Base-by-base conservation (phyloP, 2,797 vertebrate species). In the Amblyopsis hoosieri region DNA sequence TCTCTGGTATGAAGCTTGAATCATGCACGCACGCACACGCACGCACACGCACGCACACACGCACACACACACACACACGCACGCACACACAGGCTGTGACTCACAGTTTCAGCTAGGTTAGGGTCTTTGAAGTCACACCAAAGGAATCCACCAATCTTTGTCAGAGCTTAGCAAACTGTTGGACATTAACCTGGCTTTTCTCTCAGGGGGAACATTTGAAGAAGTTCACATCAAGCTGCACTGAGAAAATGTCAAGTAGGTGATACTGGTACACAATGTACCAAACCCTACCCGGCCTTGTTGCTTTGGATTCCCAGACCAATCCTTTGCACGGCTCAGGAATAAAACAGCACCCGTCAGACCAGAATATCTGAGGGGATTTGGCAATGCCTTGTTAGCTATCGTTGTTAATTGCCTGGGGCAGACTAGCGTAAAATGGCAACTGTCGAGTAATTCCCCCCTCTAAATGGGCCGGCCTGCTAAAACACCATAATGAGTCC, bases 1-100 rank as follows among this genome's bases (percentile, higher is more conserved):
- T 75, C 79, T 85, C 85, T 86, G 66, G 50, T 81, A 89, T 66
- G 67, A 71, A 65, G 17, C 23, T 45, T 81, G 85, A 87, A 67
- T 85, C 46, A 31, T 29, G 15, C 45, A n/a, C 47, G 12, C 2
- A 1, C 12, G 5, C 19, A 8, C 57, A n/a, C 1, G 0, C 19
- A 3, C 48, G 11, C 59, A 33, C 59, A 33, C 48, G 3, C 59
- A 23, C 48, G 8, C 45, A 19, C 45, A 11, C 58, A 13, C 49
- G 2, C n/a, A 29, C 73, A 60, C 54, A 57, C 60, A 52, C 60
- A 68, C 54, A 61, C 12, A 70, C 66, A 70, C 66, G 54, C 52
- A 66, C 56, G 66, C 57, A 50, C 31, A 61, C 52, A 42, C 61
- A 52, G 49, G 63, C 54, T 64, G 64, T 87, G 80, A 87, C 62